Evolutionary conservation across 64 coral and sea anemone species (phyloP).

Genomic region (Pocillopora damicornis): DNA sequence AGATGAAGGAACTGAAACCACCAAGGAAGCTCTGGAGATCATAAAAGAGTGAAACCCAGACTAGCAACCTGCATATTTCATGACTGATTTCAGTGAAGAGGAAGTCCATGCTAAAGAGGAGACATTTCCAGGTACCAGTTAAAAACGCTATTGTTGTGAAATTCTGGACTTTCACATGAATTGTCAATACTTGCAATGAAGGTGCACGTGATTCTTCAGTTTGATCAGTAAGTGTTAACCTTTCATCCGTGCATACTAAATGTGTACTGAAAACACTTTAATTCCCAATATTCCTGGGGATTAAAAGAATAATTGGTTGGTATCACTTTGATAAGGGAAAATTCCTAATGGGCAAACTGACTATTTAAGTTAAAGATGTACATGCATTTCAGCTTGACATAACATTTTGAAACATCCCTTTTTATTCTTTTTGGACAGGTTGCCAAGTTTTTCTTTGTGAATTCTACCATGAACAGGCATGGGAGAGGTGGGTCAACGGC

Average conservation of each 20-base stretch:
- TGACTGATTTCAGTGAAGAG: conserved; percentile 43
- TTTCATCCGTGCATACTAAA: too few relatives aligned
- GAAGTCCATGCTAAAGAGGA: conserved; percentile 46
- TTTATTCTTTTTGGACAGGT: conserved; percentile 11
- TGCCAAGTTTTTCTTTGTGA: conserved; percentile 30
- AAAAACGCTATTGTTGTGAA: neutral
- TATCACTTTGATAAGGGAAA: conserved; percentile 11
- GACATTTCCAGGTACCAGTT: conserved; percentile 38
- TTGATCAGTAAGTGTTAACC: too few relatives aligned
- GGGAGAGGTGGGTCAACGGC: conserved; percentile 57
- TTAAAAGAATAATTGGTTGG: neutral
- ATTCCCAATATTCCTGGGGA: neutral
- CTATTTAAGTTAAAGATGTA: neutral
- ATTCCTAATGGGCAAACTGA: neutral
- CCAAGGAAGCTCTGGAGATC: conserved; percentile 47
- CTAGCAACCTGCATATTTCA: conserved; percentile 45
- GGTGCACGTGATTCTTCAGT: too few relatives aligned
- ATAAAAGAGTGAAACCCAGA: conserved; percentile 47
- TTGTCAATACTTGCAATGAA: neutral
- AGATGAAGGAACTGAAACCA: conserved; percentile 52
- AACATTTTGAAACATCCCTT: neutral
- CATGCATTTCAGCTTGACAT: neutral
- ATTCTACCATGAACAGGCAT: conserved; percentile 53
- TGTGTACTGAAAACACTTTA: too few relatives aligned
- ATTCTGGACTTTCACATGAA: neutral